Percentiles rank a stretch among this genome's conserved stretches.
phyloP scores from a whole-genome alignment of 2,113 vertebrate genomes.

The Nestor notabilis region DNA sequence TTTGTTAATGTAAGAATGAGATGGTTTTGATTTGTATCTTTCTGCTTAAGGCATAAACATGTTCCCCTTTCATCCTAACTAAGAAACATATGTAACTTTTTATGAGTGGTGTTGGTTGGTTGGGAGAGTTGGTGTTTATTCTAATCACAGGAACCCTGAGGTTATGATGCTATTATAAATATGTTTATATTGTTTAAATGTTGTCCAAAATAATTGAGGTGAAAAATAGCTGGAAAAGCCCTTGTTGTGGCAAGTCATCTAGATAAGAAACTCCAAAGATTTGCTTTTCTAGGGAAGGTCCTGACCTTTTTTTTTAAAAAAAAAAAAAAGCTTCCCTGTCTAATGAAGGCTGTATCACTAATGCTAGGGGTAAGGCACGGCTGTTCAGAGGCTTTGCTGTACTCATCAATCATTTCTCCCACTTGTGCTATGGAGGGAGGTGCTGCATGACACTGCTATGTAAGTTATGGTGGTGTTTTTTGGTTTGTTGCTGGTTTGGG shows the following conservation, averaged over 20 bases:
- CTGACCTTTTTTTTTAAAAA: neutral
- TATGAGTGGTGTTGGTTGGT: neutral
- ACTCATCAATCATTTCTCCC: neutral
- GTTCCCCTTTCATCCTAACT: neutral
- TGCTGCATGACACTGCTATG: neutral
- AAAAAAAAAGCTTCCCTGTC: neutral
- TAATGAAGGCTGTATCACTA: neutral
- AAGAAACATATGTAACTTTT: neutral
- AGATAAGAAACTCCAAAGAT: neutral
- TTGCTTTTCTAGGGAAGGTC: accelerated
- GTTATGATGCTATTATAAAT: neutral
- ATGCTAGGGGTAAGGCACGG: neutral
- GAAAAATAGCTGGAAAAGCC: neutral
- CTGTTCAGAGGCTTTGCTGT: neutral
- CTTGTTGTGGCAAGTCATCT: neutral
- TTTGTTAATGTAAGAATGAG: neutral
- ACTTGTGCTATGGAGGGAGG: neutral
- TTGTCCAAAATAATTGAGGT: neutral
- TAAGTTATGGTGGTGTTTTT: neutral
- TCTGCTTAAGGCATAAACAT: neutral
- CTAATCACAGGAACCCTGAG: neutral
- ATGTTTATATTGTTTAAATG: neutral
- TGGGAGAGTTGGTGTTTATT: neutral
- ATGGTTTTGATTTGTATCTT: neutral
- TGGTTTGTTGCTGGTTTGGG: neutral